These are phyloP conservation scores for Leptopilina drosophilae DNA, from an alignment of 2,888 invertebrate genomes.

Conservation along the genomic window DNA sequence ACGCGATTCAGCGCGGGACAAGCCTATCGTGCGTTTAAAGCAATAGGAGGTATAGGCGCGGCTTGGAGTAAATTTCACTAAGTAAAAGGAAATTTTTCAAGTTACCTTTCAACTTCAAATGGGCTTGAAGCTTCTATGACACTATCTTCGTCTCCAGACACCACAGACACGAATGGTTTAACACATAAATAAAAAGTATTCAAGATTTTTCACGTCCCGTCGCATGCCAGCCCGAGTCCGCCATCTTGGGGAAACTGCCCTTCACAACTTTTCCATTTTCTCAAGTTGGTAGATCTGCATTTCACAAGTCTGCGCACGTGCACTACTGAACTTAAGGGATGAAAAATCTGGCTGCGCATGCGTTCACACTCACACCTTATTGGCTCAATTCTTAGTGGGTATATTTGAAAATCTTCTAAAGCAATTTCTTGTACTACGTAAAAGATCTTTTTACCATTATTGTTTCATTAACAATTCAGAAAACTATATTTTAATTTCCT, in stretches of 20 bases:
- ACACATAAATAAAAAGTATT: slow-evolving; percentile 69
- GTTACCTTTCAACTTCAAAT: slow-evolving; percentile 56
- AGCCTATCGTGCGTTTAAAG: slow-evolving; percentile 15
- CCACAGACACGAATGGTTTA: slow-evolving; percentile 63
- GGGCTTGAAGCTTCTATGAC: slow-evolving; percentile 52
- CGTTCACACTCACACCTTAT: no score
- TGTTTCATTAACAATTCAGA: no score
- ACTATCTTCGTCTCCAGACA: slow-evolving; percentile 55
- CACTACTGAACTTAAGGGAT: no score
- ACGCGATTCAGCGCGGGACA: slow-evolving; percentile 33
- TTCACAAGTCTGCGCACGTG: no score
- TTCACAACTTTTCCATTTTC: no score
- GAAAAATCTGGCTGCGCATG: no score
- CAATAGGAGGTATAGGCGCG: slow-evolving; percentile 48
- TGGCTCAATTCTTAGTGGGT: no score
- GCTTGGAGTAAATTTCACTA: slow-evolving; percentile 35
- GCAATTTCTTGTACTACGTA: no score
- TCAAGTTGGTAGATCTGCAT: no score
- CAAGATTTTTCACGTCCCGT: slow-evolving; percentile 70
- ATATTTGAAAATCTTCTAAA: no score
- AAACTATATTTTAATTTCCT: no score
- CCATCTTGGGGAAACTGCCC: slow-evolving; percentile 72
- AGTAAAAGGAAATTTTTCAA: slow-evolving; percentile 45
- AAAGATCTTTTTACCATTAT: no score
- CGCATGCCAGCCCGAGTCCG: slow-evolving; percentile 75